phyloP scores from a whole-genome alignment of 1,140 invertebrate species.

The Platyscapa corneri region DNA sequence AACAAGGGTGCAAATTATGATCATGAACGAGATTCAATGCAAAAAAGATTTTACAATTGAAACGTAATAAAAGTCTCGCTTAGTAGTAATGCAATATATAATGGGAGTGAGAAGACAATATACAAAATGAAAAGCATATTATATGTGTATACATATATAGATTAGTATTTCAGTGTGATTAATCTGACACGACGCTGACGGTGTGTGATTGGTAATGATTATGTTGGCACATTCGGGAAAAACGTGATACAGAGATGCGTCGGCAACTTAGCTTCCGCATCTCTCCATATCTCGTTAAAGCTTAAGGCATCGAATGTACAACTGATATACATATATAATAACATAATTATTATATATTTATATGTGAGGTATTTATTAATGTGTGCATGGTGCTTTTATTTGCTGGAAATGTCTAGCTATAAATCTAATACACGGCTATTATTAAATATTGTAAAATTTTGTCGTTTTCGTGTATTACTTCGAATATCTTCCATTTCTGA shows the following conservation, averaged over 20 bases:
- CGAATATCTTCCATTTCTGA: slow-evolving; percentile 59
- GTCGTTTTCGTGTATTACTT: slow-evolving; percentile 58
- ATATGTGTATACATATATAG: neutral
- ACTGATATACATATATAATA: slow-evolving; percentile 9
- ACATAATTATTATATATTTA: slow-evolving; percentile 43
- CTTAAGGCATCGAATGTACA: slow-evolving; percentile 67
- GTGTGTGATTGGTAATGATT: slow-evolving; percentile 59
- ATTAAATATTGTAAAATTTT: slow-evolving; percentile 51
- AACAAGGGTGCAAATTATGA: neutral
- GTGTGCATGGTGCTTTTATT: slow-evolving; percentile 69
- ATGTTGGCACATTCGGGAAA: slow-evolving; percentile 67
- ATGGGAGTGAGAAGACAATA: neutral
- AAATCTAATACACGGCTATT: slow-evolving; percentile 57
- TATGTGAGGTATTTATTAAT: slow-evolving; percentile 62
- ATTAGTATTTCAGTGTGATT: slow-evolving; percentile 34
- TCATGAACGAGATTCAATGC: neutral
- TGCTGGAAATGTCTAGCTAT: slow-evolving; percentile 66
- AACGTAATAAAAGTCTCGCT: neutral
- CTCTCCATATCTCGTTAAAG: slow-evolving; percentile 59
- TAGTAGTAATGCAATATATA: neutral
- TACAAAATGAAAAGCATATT: neutral
- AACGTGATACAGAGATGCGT: neutral
- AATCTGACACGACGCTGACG: slow-evolving; percentile 61
- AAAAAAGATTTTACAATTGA: neutral
- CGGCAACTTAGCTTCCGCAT: neutral